Base-by-base conservation (phyloP, 2,888 invertebrate species). In the Clunio marinus region DNA sequence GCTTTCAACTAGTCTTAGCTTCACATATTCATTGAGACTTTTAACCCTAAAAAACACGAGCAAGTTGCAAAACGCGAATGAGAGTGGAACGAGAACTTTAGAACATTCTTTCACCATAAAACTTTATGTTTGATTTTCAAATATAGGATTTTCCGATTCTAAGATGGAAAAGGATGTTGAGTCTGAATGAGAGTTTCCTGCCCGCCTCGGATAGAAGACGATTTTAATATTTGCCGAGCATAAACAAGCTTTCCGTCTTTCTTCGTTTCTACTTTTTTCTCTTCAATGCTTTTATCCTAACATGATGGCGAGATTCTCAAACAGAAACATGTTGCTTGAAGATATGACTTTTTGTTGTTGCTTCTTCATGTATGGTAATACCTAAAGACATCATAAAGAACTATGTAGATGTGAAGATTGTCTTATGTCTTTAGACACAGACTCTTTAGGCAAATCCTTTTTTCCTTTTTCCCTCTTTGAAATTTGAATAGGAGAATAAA, bases 171-270 rank as follows among this genome's bases (percentile, higher is more conserved):
- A 59, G 59, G 59, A 59, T 59, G 59, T 35, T 20, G 17, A 17
- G 10, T 17, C 8, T 17, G 35, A 59, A 35, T 59, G 28, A 13
- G 20, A 10, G 3, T 22, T 57, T 27, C 57, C 27, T 27, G 3
- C 25, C 15, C 27, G 13, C 57, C 17, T 27, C 22, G 2, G 17
- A 27, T 15, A 57, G 58, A 58, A 24, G 58, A 46, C 8, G 46
- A 66, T 55, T 51, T 51, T 65, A 65, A 65, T 65, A 65, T 65
- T 65, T 66, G 55, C 37, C 24, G 41, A 63, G 28, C 63, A 63
- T 66, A 66, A 66, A 66, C 66, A 66, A 55, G 66, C 15, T 32
- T 35, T 3, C 25, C 10, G 24, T 57, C 57, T 24, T 27, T 3
- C 20, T 7, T n/a, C 25, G 57, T 27, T 32, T 10, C 4, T 7